These are phyloP conservation scores for Bradypodion pumilum DNA, from an alignment of 2,797 vertebrate species.

Conservation along the genomic window DNA sequence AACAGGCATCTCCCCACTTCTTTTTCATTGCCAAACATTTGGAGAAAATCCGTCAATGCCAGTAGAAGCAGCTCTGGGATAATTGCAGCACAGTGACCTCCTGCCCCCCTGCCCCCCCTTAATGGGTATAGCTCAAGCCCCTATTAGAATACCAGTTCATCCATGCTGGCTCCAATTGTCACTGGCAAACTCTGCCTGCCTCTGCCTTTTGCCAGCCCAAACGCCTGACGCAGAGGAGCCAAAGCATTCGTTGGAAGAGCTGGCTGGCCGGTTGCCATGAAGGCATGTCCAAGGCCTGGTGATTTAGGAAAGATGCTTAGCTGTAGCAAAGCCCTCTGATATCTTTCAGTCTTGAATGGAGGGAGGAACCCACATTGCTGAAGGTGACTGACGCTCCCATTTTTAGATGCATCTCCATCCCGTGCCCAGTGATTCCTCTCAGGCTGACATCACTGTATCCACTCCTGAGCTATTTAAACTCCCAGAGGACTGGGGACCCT, in stretches of 20 bases:
- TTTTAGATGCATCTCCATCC: conserved; percentile 27
- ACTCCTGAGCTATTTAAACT: conserved; percentile 69
- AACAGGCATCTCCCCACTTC: background rate
- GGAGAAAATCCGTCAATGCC: background rate
- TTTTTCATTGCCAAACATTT: background rate
- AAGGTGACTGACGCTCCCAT: conserved; percentile 32
- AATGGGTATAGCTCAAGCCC: background rate
- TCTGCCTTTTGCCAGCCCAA: background rate
- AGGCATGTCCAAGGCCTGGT: background rate
- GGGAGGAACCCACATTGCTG: conserved; percentile 21
- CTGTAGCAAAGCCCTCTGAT: conserved; percentile 27
- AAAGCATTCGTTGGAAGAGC: conserved; percentile 11
- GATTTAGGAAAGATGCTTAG: conserved; percentile 24
- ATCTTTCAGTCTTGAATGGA: conserved; percentile 18
- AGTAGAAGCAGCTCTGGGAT: background rate
- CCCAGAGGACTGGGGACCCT: conserved; percentile 54
- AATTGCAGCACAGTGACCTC: background rate
- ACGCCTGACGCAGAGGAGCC: background rate
- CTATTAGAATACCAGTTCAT: background rate
- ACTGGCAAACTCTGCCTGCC: background rate
- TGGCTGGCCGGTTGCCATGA: conserved; percentile 4
- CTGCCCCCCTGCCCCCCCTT: background rate
- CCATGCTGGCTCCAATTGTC: background rate
- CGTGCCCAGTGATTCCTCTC: conserved; percentile 16
- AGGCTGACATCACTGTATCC: conserved; percentile 59